Conservation (phyloP, 2,888 invertebrate species). For the Apodemia hepburni region DNA sequence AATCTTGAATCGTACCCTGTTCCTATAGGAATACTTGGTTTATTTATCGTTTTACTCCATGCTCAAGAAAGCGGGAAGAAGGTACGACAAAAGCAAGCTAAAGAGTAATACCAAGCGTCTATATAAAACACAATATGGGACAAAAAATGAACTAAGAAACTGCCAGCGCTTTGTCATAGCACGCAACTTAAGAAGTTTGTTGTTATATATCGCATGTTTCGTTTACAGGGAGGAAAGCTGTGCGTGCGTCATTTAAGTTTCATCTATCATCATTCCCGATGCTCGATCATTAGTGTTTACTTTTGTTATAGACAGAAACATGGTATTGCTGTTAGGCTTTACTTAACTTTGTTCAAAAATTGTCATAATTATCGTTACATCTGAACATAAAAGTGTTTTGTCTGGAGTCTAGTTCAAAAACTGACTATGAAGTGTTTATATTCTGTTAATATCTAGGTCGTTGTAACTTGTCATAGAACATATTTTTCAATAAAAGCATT, state of each 20-base stretch:
- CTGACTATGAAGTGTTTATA: no score
- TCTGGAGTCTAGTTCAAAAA: neutral
- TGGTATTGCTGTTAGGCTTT: constrained; percentile 67
- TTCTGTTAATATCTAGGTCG: no score
- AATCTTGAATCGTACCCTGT: neutral
- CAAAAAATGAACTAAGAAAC: constrained; percentile 6
- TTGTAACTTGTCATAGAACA: no score
- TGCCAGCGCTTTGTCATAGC: constrained; percentile 16
- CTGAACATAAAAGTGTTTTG: neutral
- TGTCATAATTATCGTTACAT: neutral
- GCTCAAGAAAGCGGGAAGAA: neutral
- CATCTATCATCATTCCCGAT: constrained; percentile 73
- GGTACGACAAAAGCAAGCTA: neutral
- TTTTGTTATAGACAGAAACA: constrained; percentile 65
- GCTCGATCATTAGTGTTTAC: constrained; percentile 76
- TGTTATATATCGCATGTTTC: constrained; percentile 46
- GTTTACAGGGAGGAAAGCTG: constrained; percentile 34
- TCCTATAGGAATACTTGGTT: neutral
- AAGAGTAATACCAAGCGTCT: neutral
- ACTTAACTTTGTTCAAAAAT: constrained; percentile 41
- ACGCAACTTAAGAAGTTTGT: constrained; percentile 34
- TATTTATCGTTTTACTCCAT: neutral
- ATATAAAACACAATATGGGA: neutral
- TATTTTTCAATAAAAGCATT: no score
- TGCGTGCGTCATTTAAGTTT: constrained; percentile 67